These are phyloP conservation scores for Lucinisca nassula DNA, from an alignment of 2,888 invertebrate species.

Conservation along the genomic window DNA sequence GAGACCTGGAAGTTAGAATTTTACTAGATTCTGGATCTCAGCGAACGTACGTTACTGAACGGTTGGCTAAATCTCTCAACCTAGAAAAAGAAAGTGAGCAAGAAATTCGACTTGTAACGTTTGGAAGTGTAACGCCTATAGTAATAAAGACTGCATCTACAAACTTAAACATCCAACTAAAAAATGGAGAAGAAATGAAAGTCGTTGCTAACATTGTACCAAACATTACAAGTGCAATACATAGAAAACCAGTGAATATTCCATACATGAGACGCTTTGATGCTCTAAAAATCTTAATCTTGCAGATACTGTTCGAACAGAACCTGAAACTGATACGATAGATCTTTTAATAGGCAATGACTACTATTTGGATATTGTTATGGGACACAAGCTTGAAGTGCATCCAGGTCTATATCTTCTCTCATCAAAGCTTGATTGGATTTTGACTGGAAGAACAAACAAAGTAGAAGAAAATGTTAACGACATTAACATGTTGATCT, in stretches of 20 bases:
- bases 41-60: conserved; percentile 30
- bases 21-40: conserved; percentile 33
- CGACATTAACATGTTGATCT: no score
- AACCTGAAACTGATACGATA: no score
- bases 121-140: conserved; percentile 32
- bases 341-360: neutral
- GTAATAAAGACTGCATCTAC: conserved; percentile 14
- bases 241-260: neutral
- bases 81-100: neutral
- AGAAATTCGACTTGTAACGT: conserved; percentile 22
- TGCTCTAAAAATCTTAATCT: no score
- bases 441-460: conserved; percentile 1
- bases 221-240: conserved; percentile 13
- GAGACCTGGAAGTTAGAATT: neutral
- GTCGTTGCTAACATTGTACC: conserved; percentile 17
- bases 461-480: no score
- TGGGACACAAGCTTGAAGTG: no score
- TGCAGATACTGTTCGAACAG: no score
- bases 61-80: conserved; percentile 8
- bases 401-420: no score
- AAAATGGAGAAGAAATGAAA: neutral
- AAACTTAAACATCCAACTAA: neutral
- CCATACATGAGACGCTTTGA: no score
- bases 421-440: conserved; percentile 1
- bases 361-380: no score